Percentiles rank a stretch among this genome's conserved stretches.
Conservation (phyloP, 2,113 vertebrate genomes). For the Gymnobelideus leadbeateri region DNA sequence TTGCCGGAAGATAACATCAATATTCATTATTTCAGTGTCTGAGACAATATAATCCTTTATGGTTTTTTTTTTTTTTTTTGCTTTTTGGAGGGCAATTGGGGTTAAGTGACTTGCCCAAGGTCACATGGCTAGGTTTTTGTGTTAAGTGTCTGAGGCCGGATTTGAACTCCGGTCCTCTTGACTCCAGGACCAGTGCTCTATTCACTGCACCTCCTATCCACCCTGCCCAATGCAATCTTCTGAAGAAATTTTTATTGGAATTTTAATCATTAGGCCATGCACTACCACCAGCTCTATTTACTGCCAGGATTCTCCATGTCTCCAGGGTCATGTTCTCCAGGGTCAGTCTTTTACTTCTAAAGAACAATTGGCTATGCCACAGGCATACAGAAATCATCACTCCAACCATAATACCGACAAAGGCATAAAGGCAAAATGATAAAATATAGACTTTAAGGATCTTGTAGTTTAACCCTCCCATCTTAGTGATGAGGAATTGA, state of each 20-base stretch:
- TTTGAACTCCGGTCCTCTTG: no score
- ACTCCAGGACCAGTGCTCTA: no score
- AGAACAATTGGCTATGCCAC: background rate
- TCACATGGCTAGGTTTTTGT: no score
- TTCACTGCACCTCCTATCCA: no score
- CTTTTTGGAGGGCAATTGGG: no score
- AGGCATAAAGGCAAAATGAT: background rate
- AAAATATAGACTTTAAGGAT: background rate
- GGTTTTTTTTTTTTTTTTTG: no score
- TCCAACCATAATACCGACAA: background rate
- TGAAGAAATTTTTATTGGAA: background rate
- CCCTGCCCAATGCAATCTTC: background rate
- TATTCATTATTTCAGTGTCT: background rate
- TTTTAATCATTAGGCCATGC: background rate
- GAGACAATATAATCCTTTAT: background rate
- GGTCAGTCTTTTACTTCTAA: background rate
- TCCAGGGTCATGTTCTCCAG: no score
- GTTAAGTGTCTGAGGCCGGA: no score
- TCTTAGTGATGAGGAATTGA: conserved; percentile 9
- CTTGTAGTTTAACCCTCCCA: conserved; percentile 19
- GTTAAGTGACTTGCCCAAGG: no score
- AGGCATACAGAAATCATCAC: conserved; percentile 7
- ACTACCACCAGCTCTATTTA: background rate
- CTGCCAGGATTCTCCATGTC: background rate
- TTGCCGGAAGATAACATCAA: background rate